A percentile compares a stretch with the other conserved stretches of the same genome.
Conservation (phyloP, 1,140 invertebrate species). For the Amphibalanus amphitrite region DNA sequence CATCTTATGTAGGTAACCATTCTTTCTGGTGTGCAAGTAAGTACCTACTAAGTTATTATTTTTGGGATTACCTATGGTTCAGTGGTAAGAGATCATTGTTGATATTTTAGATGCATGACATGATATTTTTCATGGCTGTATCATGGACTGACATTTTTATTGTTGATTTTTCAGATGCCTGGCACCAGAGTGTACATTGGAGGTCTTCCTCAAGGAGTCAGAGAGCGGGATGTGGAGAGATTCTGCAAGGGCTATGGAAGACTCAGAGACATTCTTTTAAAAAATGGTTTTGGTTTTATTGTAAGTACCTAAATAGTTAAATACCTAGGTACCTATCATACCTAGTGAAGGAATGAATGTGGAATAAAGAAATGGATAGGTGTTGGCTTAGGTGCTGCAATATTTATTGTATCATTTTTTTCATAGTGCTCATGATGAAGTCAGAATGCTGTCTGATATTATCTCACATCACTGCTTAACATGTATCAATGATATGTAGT, state of each 20-base stretch:
- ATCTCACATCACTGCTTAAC: neutral
- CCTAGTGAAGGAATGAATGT: neutral
- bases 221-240: conserved; percentile 89
- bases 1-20: no score
- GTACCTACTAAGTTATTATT: no score
- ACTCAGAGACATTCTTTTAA: conserved; percentile 88
- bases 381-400: neutral
- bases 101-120: no score
- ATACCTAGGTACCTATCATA: neutral
- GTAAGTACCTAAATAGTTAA: conserved; percentile 40
- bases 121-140: no score
- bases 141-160: no score
- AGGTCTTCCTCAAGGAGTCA: conserved; percentile 74
- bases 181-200: conserved; percentile 81
- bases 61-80: no score
- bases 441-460: neutral
- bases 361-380: neutral
- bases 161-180: conserved; percentile 12
- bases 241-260: conserved; percentile 95
- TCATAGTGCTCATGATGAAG: neutral
- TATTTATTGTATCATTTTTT: conserved; percentile 5
- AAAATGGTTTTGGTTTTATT: conserved; percentile 99
- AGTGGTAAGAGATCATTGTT: no score
- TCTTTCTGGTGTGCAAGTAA: no score
- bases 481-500: neutral